Evolutionary conservation across 2,888 invertebrate species (phyloP).

Genomic region (Nomada hirtipes): DNA sequence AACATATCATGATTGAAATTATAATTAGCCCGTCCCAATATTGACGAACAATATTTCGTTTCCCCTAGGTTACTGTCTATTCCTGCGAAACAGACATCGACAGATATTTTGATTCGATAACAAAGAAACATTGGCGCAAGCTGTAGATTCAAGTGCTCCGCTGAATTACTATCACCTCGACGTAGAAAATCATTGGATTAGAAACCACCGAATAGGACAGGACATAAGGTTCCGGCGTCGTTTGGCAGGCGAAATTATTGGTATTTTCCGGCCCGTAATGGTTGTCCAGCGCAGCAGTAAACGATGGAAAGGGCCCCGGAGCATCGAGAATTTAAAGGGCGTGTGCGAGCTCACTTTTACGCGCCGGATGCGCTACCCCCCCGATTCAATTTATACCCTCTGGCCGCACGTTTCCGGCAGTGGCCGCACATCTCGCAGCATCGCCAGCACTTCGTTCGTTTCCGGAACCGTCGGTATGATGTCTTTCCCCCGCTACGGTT

Average conservation of each 20-base stretch:
- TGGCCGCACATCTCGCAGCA: conserved; percentile 75
- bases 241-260: conserved; percentile 74
- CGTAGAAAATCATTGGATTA: conserved; percentile 15
- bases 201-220: background rate
- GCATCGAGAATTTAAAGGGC: conserved; percentile 81
- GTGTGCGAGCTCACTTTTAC: conserved; percentile 80
- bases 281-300: conserved; percentile 72
- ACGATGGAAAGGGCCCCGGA: conserved; percentile 58
- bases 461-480: conserved; percentile 66
- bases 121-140: too few species aligned
- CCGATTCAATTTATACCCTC: conserved; percentile 82
- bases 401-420: conserved; percentile 74
- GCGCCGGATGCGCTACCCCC: conserved; percentile 77
- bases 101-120: too few species aligned
- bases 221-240: conserved; percentile 20
- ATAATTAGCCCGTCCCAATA: too few species aligned
- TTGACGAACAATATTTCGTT: too few species aligned
- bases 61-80: too few species aligned
- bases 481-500: conserved; percentile 13
- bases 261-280: conserved; percentile 81
- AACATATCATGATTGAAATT: too few species aligned
- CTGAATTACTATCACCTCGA: too few species aligned
- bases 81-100: too few species aligned
- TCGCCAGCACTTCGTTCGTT: conserved; percentile 76
- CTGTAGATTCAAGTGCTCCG: too few species aligned